These are phyloP conservation scores for Scartelaos histophorus DNA, from an alignment of 2,113 vertebrate species.

Conservation along the genomic window DNA sequence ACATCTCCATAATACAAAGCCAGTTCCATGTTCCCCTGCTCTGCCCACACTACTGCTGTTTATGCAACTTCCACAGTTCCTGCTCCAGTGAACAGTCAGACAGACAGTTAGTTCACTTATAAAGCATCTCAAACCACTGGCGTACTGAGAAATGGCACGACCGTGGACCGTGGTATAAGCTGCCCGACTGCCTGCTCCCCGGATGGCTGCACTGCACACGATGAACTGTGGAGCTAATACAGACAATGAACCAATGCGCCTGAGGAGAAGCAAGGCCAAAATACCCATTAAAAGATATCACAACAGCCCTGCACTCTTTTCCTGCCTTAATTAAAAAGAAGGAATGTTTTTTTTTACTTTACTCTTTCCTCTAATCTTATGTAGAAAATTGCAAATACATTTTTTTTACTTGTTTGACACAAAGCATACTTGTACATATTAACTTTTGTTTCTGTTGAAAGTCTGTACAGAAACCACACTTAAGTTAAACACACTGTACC, in stretches of 20 bases:
- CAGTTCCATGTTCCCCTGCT: slow-evolving; percentile 45
- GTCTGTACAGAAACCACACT: neutral
- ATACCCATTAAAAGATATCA: neutral
- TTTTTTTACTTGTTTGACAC: neutral
- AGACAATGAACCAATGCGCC: slow-evolving; percentile 8
- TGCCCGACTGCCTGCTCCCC: slow-evolving; percentile 40
- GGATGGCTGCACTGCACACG: slow-evolving; percentile 39
- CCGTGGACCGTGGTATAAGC: slow-evolving; percentile 20
- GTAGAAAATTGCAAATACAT: neutral
- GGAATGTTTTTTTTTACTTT: neutral
- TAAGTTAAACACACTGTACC: neutral
- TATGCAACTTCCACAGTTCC: slow-evolving; percentile 46
- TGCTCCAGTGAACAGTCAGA: slow-evolving; percentile 44
- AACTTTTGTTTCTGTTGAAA: neutral
- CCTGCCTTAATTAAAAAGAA: slow-evolving; percentile 13
- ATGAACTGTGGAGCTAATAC: slow-evolving; percentile 13
- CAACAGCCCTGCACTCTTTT: neutral
- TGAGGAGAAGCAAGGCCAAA: slow-evolving; percentile 8
- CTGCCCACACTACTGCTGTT: slow-evolving; percentile 45
- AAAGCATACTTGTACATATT: neutral
- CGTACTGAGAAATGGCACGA: slow-evolving; percentile 29
- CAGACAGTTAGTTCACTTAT: slow-evolving; percentile 43
- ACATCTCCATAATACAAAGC: slow-evolving; percentile 43
- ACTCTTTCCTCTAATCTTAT: neutral
- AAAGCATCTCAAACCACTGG: slow-evolving; percentile 26